Conservation (phyloP, 2,888 invertebrate genomes). For the Hirtodrosophila cameraria region DNA sequence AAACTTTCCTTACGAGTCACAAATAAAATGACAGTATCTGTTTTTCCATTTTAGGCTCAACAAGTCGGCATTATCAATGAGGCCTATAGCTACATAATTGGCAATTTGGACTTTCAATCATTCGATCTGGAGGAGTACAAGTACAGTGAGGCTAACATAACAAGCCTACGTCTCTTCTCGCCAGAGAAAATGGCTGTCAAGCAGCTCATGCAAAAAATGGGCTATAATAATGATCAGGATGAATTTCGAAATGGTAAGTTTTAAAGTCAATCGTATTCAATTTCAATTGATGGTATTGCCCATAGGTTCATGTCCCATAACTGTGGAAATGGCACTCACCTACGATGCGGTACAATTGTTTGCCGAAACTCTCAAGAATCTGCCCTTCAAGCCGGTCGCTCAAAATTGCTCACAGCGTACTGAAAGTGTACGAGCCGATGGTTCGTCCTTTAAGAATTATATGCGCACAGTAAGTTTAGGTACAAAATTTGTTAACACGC, state of each 20-base stretch:
- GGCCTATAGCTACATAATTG: conserved; percentile 93
- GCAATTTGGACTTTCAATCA: conserved; percentile 89
- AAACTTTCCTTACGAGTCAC: too few relatives aligned
- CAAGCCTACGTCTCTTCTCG: conserved; percentile 88
- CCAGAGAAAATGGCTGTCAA: conserved; percentile 86
- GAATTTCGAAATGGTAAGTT: conserved; percentile 72
- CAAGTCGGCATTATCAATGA: conserved; percentile 98
- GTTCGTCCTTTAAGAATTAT: conserved; percentile 92
- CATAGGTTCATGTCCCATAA: conserved; percentile 82
- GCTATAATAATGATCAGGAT: conserved; percentile 63
- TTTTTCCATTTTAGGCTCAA: conserved; percentile 87
- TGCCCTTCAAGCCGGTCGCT: conserved; percentile 85
- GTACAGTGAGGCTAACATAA: conserved; percentile 93
- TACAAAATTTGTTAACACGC: too few relatives aligned
- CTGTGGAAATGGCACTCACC: conserved; percentile 90
- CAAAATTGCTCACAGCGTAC: conserved; percentile 86
- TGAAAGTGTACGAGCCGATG: conserved; percentile 89
- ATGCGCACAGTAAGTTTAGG: conserved; percentile 84
- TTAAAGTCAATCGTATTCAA: accelerated
- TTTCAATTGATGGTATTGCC: accelerated
- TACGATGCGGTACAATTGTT: conserved; percentile 94
- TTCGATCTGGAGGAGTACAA: conserved; percentile 90
- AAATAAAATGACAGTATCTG: not conserved
- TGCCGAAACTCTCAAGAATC: conserved; percentile 89
- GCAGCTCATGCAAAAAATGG: conserved; percentile 74